Conservation (phyloP, 1,140 invertebrate species). For the Bemisia tabaci region DNA sequence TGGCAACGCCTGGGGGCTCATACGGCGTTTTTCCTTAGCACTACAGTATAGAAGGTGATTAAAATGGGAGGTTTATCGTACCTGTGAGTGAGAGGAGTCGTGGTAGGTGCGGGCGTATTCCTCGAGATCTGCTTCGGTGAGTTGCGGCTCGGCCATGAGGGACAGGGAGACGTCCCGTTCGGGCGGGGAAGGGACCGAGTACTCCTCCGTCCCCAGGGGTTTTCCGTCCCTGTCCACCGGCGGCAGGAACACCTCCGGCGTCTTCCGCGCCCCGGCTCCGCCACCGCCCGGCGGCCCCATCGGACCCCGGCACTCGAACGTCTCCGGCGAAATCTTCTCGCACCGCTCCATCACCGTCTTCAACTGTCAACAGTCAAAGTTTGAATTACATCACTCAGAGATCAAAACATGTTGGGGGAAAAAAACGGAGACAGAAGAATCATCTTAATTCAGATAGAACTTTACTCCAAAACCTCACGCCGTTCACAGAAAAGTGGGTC, state of each 20-base stretch:
- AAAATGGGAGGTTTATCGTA: not conserved
- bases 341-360: slow-evolving; percentile 61
- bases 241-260: slow-evolving; percentile 36
- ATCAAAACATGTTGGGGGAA: too few relatives aligned
- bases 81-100: slow-evolving; percentile 30
- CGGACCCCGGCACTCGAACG: slow-evolving; percentile 37
- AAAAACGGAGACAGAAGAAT: too few relatives aligned
- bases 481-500: too few relatives aligned
- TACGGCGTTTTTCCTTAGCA: too few relatives aligned
- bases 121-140: slow-evolving; percentile 53
- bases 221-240: slow-evolving; percentile 51
- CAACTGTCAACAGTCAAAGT: slow-evolving; percentile 42
- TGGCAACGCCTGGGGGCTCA: too few relatives aligned
- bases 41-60: not conserved
- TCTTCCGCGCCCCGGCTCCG: slow-evolving; percentile 19
- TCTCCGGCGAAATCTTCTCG: slow-evolving; percentile 51
- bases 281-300: slow-evolving; percentile 1
- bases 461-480: too few relatives aligned
- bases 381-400: too few relatives aligned
- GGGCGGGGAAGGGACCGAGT: slow-evolving; percentile 57
- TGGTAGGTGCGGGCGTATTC: slow-evolving; percentile 50
- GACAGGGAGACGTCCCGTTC: slow-evolving; percentile 45
- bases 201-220: slow-evolving; percentile 47
- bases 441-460: too few relatives aligned
- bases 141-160: slow-evolving; percentile 19